Percentiles rank a stretch among this genome's conserved stretches.
phyloP scores from a whole-genome alignment of 2,888 invertebrate species.

The Caenorhabditis japonica region DNA sequence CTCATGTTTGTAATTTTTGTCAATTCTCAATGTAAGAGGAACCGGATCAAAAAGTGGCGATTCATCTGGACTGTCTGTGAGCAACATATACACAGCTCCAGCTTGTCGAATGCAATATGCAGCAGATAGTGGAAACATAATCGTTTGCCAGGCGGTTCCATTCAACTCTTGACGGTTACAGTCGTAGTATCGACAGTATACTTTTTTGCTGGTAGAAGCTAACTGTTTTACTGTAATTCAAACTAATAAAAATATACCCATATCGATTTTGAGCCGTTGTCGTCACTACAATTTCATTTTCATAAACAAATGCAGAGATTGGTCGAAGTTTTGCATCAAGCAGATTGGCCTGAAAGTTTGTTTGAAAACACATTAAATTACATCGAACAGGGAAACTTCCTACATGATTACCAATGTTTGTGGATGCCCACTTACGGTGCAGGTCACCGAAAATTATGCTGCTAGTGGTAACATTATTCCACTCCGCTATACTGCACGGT shows the following conservation, averaged over 20 bases:
- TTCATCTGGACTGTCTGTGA: neutral
- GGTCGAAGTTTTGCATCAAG: neutral
- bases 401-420: neutral
- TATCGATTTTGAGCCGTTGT: constrained; percentile 10
- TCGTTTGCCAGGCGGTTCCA: neutral
- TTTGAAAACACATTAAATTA: neutral
- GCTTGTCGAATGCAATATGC: constrained; percentile 9
- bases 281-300: constrained; percentile 17
- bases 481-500: neutral
- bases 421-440: neutral
- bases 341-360: constrained; percentile 3
- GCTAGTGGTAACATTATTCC: neutral
- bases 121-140: constrained; percentile 9
- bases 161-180: constrained; percentile 12
- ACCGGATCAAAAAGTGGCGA: constrained; percentile 3
- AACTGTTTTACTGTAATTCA: neutral
- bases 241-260: neutral
- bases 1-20: constrained; percentile 4
- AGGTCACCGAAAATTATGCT: neutral
- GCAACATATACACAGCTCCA: constrained; percentile 3
- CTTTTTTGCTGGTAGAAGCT: neutral
- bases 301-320: constrained; percentile 7
- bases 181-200: constrained; percentile 22
- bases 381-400: neutral
- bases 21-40: neutral